Evolutionary conservation across 2,797 vertebrate species (phyloP).

Genomic region (Neosilurus mollespiculum): DNA sequence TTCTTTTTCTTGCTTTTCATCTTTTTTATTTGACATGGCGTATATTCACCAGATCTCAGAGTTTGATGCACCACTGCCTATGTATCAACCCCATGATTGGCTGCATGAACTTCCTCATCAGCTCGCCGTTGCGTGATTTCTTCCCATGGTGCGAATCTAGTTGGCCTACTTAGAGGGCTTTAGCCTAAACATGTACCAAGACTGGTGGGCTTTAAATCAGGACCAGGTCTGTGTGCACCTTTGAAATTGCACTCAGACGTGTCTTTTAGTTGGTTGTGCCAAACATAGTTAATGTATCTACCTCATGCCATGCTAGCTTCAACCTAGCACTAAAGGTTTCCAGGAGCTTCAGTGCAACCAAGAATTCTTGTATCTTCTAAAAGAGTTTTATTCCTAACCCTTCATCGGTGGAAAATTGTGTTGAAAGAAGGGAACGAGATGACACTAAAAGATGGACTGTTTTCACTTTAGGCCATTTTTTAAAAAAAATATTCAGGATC

Average conservation of each 20-base stretch:
- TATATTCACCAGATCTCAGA: constrained; percentile 62
- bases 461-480: background rate
- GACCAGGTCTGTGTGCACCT: constrained; percentile 62
- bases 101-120: constrained; percentile 55
- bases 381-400: background rate
- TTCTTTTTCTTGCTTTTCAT: constrained; percentile 46
- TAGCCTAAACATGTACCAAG: constrained; percentile 56
- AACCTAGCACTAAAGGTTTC: constrained; percentile 57
- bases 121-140: constrained; percentile 59
- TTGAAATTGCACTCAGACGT: constrained; percentile 72
- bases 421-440: background rate
- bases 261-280: constrained; percentile 61
- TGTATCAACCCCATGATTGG: constrained; percentile 50
- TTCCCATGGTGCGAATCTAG: constrained; percentile 56
- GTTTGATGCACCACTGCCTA: constrained; percentile 27
- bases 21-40: constrained; percentile 60
- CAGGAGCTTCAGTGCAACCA: constrained; percentile 57
- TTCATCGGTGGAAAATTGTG: background rate
- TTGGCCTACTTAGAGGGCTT: constrained; percentile 58
- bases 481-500: background rate
- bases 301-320: constrained; percentile 61
- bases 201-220: constrained; percentile 64
- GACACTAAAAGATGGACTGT: background rate
- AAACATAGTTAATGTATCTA: constrained; percentile 65
- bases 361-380: constrained; percentile 58